Conservation (phyloP, 2,797 vertebrate genomes). For the Cyprinella venusta region DNA sequence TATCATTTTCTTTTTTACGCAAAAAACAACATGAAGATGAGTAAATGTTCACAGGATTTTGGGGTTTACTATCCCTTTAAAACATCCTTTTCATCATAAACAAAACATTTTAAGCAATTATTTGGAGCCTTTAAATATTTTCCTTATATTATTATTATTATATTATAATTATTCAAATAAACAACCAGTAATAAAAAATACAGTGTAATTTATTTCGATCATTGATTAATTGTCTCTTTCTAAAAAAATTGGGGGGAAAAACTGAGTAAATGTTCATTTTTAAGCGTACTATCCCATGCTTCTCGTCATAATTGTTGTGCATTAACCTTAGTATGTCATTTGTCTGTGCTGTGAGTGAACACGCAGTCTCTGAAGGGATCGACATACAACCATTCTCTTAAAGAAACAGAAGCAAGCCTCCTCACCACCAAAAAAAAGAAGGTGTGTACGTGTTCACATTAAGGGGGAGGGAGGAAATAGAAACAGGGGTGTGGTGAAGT, state of each 20-base stretch:
- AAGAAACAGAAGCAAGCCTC: conserved; percentile 42
- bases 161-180: not conserved
- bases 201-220: not conserved
- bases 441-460: not conserved
- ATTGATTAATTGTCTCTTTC: not conserved
- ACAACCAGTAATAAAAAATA: not conserved
- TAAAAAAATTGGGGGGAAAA: not conserved
- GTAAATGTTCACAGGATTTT: not conserved
- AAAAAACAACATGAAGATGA: not conserved
- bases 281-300: not conserved
- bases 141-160: not conserved
- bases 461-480: conserved; percentile 18
- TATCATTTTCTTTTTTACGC: not conserved
- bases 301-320: not conserved
- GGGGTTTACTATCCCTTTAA: not conserved
- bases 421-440: not conserved
- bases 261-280: not conserved
- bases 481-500: conserved; percentile 42
- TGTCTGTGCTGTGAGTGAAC: conserved; percentile 47
- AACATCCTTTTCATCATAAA: not conserved
- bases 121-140: not conserved
- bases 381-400: conserved; percentile 53
- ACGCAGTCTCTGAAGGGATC: conserved; percentile 47
- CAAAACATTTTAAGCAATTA: not conserved
- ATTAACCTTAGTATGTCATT: conserved; percentile 50